phyloP scores from a whole-genome alignment of 2,797 vertebrate genomes.

The Aythya fuligula region DNA sequence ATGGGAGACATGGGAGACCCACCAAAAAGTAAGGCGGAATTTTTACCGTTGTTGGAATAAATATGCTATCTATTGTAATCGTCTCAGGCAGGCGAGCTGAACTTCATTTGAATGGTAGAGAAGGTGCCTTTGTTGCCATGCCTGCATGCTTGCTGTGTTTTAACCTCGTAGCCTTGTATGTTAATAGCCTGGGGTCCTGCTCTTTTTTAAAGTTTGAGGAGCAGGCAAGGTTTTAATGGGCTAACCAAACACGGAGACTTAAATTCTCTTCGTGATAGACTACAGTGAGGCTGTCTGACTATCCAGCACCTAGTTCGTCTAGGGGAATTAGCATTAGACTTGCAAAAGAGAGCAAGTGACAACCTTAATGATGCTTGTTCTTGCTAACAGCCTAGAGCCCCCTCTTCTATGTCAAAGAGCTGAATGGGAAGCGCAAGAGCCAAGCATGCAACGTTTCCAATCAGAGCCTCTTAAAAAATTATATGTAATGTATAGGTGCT shows the following conservation, averaged over 20 bases:
- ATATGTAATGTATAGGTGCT: slow-evolving; percentile 14
- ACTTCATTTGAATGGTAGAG: slow-evolving; percentile 60
- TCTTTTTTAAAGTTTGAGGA: slow-evolving; percentile 29
- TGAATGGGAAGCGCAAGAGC: slow-evolving; percentile 44
- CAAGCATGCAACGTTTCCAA: slow-evolving; percentile 30
- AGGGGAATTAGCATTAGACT: slow-evolving; percentile 62
- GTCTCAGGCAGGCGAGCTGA: slow-evolving; percentile 49
- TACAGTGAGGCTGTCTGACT: slow-evolving; percentile 16
- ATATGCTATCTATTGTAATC: slow-evolving; percentile 64
- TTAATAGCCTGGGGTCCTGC: not conserved
- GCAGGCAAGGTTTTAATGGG: not conserved
- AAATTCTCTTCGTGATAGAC: not conserved
- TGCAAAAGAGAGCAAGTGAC: slow-evolving; percentile 70
- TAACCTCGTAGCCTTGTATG: slow-evolving; percentile 10
- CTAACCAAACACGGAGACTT: not conserved
- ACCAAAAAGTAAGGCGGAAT: slow-evolving; percentile 95
- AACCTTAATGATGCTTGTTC: slow-evolving; percentile 61
- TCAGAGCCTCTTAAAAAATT: slow-evolving; percentile 56
- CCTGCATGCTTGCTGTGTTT: slow-evolving; percentile 75
- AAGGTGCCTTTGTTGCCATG: slow-evolving; percentile 72
- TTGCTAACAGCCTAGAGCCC: slow-evolving; percentile 33
- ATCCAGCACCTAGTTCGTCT: not conserved
- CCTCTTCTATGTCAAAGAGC: slow-evolving; percentile 31
- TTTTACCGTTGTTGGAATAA: slow-evolving; percentile 71
- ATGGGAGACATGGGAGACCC: slow-evolving; percentile 99